A percentile compares a stretch with the other conserved stretches of the same genome.
phyloP scores from a whole-genome alignment of 2,888 invertebrate species.

The Sisyra nigra region DNA sequence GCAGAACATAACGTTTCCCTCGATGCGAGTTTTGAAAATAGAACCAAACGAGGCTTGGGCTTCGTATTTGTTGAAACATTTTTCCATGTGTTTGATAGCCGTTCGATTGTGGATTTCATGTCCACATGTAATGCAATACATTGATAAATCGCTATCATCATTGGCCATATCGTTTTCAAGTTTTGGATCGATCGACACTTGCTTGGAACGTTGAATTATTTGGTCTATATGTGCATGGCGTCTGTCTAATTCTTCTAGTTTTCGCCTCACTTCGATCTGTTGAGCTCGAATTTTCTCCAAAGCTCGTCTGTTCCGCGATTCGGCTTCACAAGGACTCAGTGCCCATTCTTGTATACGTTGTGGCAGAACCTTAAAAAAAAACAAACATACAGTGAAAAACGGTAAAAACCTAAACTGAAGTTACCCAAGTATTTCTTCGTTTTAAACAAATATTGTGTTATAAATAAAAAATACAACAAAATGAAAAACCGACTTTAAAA shows the following conservation, averaged over 20 bases:
- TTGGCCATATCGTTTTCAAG: slow-evolving; percentile 44
- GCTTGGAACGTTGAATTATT: slow-evolving; percentile 62
- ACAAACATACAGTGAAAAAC: no score
- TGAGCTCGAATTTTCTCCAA: slow-evolving; percentile 62
- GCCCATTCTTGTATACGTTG: slow-evolving; percentile 90
- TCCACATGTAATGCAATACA: slow-evolving; percentile 95
- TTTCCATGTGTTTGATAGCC: slow-evolving; percentile 94
- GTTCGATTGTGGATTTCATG: slow-evolving; percentile 85
- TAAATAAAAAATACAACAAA: no score
- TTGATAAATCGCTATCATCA: slow-evolving; percentile 58
- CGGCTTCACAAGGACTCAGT: slow-evolving; percentile 68
- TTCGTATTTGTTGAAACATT: slow-evolving; percentile 95
- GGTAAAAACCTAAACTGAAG: no score
- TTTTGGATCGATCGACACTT: slow-evolving; percentile 47
- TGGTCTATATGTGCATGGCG: slow-evolving; percentile 64
- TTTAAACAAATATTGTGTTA: no score
- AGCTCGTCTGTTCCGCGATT: slow-evolving; percentile 51
- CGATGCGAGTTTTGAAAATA: slow-evolving; percentile 83
- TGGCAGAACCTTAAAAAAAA: slow-evolving; percentile 48
- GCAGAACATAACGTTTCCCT: slow-evolving; percentile 93
- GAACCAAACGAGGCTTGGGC: slow-evolving; percentile 95
- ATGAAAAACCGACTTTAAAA: no score
- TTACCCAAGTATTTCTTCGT: no score
- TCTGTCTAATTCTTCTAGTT: slow-evolving; percentile 63
- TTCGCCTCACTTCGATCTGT: slow-evolving; percentile 59